Conservation (phyloP, 2,113 vertebrate genomes). For the Protobothrops flavoviridis region DNA sequence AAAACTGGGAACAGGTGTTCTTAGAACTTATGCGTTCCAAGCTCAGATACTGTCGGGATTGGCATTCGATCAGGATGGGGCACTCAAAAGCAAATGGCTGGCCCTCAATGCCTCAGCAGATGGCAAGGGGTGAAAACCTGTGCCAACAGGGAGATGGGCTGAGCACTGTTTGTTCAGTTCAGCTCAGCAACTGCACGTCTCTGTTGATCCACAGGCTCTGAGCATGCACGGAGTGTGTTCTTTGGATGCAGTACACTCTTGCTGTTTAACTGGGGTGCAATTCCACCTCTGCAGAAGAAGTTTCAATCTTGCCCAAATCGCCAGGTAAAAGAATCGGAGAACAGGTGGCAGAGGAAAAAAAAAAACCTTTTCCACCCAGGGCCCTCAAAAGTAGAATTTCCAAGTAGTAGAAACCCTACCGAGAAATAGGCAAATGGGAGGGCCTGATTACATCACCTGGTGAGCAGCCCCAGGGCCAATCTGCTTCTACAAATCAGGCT, state of each 20-base stretch:
- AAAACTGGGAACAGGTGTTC: neutral
- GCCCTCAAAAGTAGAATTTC: neutral
- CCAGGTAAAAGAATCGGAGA: neutral
- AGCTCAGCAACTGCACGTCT: neutral
- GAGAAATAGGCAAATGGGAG: neutral
- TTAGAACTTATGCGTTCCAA: neutral
- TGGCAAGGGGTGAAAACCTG: neutral
- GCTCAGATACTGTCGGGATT: neutral
- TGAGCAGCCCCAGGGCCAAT: neutral
- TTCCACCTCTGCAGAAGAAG: neutral
- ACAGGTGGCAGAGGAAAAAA: neutral
- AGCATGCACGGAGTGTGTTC: neutral
- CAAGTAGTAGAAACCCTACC: neutral
- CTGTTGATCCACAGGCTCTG: neutral
- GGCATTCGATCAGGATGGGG: neutral
- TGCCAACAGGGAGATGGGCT: neutral
- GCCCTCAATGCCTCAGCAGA: neutral
- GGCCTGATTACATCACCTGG: neutral
- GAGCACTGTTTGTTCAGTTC: neutral
- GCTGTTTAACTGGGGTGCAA: neutral
- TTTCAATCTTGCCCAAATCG: neutral
- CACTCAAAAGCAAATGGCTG: neutral
- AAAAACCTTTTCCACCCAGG: neutral
- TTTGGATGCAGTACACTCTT: neutral
- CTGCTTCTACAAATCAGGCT: neutral